These are phyloP conservation scores for Furcifer pardalis DNA, from an alignment of 2,797 vertebrate species.

Conservation along the genomic window DNA sequence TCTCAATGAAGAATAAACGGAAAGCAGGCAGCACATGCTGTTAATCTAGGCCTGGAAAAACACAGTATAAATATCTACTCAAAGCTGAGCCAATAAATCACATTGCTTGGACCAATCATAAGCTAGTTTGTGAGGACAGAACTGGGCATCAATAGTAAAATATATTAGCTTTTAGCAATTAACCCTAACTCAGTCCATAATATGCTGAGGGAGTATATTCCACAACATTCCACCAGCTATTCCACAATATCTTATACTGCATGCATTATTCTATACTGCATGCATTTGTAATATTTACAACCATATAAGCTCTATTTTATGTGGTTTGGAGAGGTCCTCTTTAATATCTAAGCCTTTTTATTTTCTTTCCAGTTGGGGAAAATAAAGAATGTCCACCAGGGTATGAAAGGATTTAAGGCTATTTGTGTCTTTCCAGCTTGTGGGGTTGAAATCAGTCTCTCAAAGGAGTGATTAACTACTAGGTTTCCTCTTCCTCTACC, in stretches of 20 bases:
- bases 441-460: constrained; percentile 21
- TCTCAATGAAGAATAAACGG: not conserved
- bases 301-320: too few species aligned
- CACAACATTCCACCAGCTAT: not conserved
- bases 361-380: not conserved
- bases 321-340: not conserved
- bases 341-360: not conserved
- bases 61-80: not conserved
- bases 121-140: not conserved
- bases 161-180: not conserved
- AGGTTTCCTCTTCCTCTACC: not conserved
- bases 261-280: not conserved
- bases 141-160: not conserved
- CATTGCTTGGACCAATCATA: not conserved
- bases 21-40: not conserved
- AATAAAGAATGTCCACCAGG: constrained; percentile 12
- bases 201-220: too few species aligned
- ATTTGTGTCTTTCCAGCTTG: not conserved
- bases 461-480: constrained; percentile 31
- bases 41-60: not conserved
- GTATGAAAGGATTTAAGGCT: constrained; percentile 9
- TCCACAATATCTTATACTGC: not conserved
- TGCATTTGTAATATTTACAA: not conserved
- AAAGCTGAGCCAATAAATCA: too few species aligned
- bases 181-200: too few species aligned